Evolutionary conservation across 1,140 invertebrate genomes (phyloP), one percentile per base, ranked within the genome.

Genomic region (Bombus superbus): DNA sequence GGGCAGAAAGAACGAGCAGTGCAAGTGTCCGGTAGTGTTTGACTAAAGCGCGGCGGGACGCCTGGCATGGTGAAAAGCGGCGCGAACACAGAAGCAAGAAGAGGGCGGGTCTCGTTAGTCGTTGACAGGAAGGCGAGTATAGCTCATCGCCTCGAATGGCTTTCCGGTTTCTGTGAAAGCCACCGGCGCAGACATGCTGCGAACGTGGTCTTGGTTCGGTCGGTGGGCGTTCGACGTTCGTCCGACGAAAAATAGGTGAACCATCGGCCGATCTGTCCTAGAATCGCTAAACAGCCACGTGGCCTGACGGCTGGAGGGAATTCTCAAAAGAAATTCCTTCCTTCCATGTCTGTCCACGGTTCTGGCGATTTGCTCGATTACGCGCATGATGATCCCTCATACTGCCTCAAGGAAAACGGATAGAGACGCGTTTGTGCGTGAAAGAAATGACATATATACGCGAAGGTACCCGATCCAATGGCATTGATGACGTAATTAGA

Each of bases 41-140:
- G 86, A 89, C 75, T 87, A 81, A 78, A 87, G 89, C 88, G 78
- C 89, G 71, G 64, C 86, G 79, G 89, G 89, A 80, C 18, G 83
- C 68, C 88, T 38, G 69, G 35, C 82, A 18, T 82, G 88, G 73
- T 90, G 89, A 88, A 90, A 90, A 90, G 86, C 86, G 89, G 77
- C 40, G 78, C 82, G 88, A 87, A 83, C 89, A 78, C 47, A 35
- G 78, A 68, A 74, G 83, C 42, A 64, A 47, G 73, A 77, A 74
- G 76, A 74, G 85, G 90, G 88, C 89, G 92, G 89, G 89, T 87
- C 89, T 93, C 89, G 93, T 94, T 92, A 93, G 90, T 77, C 88
- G 93, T 83, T 93, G 93, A 94, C 93, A 92, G 92, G 88, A 90
- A 91, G 86, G 88, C 91, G 83, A 87, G 88, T 82, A 86, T 89